Evolutionary conservation across 2,888 invertebrate species (phyloP), one percentile per base, ranked within the genome.

Genomic region (Rotaria sp.): DNA sequence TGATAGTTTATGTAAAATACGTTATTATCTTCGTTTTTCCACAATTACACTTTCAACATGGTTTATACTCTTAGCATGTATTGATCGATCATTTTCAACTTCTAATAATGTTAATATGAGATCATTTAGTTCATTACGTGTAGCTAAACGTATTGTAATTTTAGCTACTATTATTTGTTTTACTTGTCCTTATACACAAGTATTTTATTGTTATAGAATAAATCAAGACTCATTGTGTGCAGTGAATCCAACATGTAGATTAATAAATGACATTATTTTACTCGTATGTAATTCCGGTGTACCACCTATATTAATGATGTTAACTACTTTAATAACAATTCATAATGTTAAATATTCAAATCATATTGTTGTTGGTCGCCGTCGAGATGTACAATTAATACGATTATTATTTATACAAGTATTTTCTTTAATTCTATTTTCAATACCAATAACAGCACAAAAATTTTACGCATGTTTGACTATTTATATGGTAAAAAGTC

Each of bases 1-100:
- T 24, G 4, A 26, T 45, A 45, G 2, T 45, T 4, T 80, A 80
- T 80, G 80, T 80, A 26, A 45, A 80, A 45, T 45, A 26, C 80
- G 80, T n/a, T 80, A 10, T n/a, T 45, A 80, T 80, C 45, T 80
- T n/a, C 80, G 80, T 26, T 80, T 7, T 26, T 24, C 41, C n/a
- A 80, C 80, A 26, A 80, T 80, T n/a, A 80, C 80, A 80, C 45
- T 80, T n/a, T 80, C 80, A 45, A 80, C 45, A 11, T 80, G 80
- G 45, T 80, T 80, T 45, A 80, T 80, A 15, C 80, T 80, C 15
- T 80, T 80, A 2, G 80, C 80, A 45, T 80, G 80, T 45, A 26
- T 45, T 11, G 80, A 45, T 80, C 45, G 80, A 80, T n/a, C 11
- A 11, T 13, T 80, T 8, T 26, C 80, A 45, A 80, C 8, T 26